Evolutionary conservation across 2,888 invertebrate species (phyloP), one percentile per base, ranked within the genome.

Genomic region (Augiades crinisus): DNA sequence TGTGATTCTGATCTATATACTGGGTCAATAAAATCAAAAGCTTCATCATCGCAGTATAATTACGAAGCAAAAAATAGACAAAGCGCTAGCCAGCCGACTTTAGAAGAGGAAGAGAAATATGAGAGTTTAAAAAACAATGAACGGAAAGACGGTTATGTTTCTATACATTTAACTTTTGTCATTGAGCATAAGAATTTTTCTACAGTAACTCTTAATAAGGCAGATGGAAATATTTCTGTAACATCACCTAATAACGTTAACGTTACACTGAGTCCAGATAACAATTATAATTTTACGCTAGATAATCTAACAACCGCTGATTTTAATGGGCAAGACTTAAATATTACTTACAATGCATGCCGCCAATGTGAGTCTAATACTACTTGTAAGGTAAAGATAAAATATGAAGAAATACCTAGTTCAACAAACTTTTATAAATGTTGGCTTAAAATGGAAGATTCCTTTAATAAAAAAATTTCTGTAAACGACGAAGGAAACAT

Each of bases 131-230:
- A 61, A 27, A 56, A 57, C 37, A 66, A 58, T 13, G 58, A 56
- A 53, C 64, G 74, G 54, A 63, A 57, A 0, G 87, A 87, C 62
- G 87, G 87, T 5, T 88, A 78, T 55, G 40, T 86, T 49, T 81
- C 79, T n/a, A 62, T 88, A 6, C 72, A 78, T 55, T 54, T 81
- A 6, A 58, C 72, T 34, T 81, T 71, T 58, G 76, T 75, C 1
- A 70, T 89, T 54, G 91, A 92, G 65, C 91, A 91, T 73, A 68
- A 72, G 24, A 83, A 90, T 70, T 91, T 91, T 61, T 80, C 91
- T n/a, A 85, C 88, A n/a, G 73, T 91, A 12, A 77, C 75, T 36
- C 75, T 90, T 53, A 79, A 90, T 61, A 83, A 80, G 64, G 64
- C 70, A 21, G 72, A 68, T 52, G 72, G 61, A 5, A 72, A 68